Evolutionary conservation across 2,797 vertebrate species (phyloP), one percentile per base, ranked within the genome.

Genomic region (Malacoraja senta): DNA sequence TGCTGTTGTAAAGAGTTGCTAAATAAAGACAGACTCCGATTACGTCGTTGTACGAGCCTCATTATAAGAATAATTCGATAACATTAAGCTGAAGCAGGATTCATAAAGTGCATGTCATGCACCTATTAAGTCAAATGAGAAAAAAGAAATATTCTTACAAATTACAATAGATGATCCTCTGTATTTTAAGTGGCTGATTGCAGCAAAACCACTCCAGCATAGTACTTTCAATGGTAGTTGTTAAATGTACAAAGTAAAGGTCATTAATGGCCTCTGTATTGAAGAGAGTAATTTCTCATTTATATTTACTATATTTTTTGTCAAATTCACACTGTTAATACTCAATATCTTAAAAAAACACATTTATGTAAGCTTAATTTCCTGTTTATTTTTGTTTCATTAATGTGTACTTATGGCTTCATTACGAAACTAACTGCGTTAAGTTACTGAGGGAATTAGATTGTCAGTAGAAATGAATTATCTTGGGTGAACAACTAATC

Each of bases 11-110:
- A n/a, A n/a, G n/a, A n/a, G n/a, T n/a, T n/a, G n/a, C n/a, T n/a
- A n/a, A n/a, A n/a, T n/a, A n/a, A n/a, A n/a, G n/a, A n/a, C n/a
- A n/a, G n/a, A n/a, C n/a, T n/a, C n/a, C n/a, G n/a, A n/a, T n/a
- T n/a, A n/a, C n/a, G n/a, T n/a, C n/a, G n/a, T n/a, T n/a, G n/a
- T n/a, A n/a, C n/a, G n/a, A n/a, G n/a, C n/a, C n/a, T n/a, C n/a
- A n/a, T n/a, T n/a, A n/a, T n/a, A n/a, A n/a, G n/a, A n/a, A n/a
- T n/a, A n/a, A n/a, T n/a, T n/a, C n/a, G n/a, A n/a, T 72, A 6
- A 81, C 35, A 81, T 81, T 81, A 38, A 53, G 80, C 44, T 83
- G 44, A 83, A 83, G 80, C 44, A 83, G 44, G 44, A 83, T 83
- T 83, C 53, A 58, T 83, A 9, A 58, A 83, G 13, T 58, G 21